These are phyloP conservation scores for Noctua pronuba DNA, from an alignment of 2,888 invertebrate genomes.

Conservation along the genomic window DNA sequence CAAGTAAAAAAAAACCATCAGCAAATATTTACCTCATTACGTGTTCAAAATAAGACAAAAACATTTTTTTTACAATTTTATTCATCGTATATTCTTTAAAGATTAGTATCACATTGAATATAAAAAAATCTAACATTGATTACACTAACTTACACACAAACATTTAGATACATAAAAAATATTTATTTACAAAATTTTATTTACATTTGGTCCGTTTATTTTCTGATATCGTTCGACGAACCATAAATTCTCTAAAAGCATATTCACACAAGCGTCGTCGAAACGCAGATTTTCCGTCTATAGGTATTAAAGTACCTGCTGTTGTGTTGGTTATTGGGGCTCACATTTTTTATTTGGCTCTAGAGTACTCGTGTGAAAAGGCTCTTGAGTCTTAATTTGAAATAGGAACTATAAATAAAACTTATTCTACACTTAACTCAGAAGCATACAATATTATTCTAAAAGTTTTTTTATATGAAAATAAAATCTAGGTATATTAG, in stretches of 20 bases:
- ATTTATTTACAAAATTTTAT: conserved; percentile 41
- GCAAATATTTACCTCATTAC: background rate
- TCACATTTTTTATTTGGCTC: background rate
- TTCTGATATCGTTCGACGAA: conserved; percentile 40
- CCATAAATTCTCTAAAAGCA: conserved; percentile 11
- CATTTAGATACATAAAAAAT: conserved; percentile 35
- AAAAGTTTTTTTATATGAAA: background rate
- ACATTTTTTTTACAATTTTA: conserved; percentile 12
- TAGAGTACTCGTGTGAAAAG: background rate
- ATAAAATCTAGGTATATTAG: background rate
- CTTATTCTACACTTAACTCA: background rate
- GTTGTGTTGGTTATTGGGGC: too few relatives aligned
- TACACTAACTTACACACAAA: conserved; percentile 34
- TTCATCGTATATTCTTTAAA: conserved; percentile 45
- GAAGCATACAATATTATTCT: background rate
- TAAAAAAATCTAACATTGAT: conserved; percentile 60
- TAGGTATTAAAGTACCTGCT: background rate
- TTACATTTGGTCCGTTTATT: conserved; percentile 58
- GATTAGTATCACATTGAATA: conserved; percentile 69
- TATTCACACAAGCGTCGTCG: conserved; percentile 13
- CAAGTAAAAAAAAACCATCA: background rate
- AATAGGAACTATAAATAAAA: conserved; percentile 1
- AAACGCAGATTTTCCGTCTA: background rate
- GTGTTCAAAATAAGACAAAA: conserved; percentile 20
- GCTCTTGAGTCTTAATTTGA: background rate